phyloP scores from a whole-genome alignment of 2,888 invertebrate species.

The Hypomecis atomaria region DNA sequence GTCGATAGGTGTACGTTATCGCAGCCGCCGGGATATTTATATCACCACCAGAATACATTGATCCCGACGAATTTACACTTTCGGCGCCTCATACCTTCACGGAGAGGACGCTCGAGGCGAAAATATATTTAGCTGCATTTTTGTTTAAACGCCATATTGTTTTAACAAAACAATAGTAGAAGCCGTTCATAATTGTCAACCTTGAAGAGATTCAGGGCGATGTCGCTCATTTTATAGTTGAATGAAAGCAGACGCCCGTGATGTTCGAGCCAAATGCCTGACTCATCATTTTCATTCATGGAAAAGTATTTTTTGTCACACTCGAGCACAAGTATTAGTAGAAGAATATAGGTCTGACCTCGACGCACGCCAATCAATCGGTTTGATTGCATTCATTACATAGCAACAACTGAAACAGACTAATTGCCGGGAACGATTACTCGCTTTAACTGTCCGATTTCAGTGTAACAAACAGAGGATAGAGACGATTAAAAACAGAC shows the following conservation, averaged over 20 bases:
- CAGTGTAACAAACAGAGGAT: slow-evolving; percentile 14
- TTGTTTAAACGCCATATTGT: slow-evolving; percentile 29
- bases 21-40: slow-evolving; percentile 45
- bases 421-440: slow-evolving; percentile 22
- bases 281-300: slow-evolving; percentile 74
- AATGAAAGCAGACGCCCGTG: slow-evolving; percentile 58
- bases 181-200: slow-evolving; percentile 51
- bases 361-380: slow-evolving; percentile 41
- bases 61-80: slow-evolving; percentile 39
- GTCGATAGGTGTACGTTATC: slow-evolving; percentile 31
- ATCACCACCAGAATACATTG: slow-evolving; percentile 47
- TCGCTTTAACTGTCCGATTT: slow-evolving; percentile 8
- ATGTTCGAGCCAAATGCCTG: slow-evolving; percentile 65
- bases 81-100: slow-evolving; percentile 18
- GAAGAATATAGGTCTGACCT: slow-evolving; percentile 34
- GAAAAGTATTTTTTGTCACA: slow-evolving; percentile 50
- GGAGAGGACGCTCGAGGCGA: slow-evolving; percentile 29
- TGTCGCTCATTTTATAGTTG: slow-evolving; percentile 47
- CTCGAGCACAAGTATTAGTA: slow-evolving; percentile 32
- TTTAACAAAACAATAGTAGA: slow-evolving; percentile 43
- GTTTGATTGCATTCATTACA: slow-evolving; percentile 32
- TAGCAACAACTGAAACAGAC: slow-evolving; percentile 23
- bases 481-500: slow-evolving; percentile 32
- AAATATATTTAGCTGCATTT: slow-evolving; percentile 36
- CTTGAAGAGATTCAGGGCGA: slow-evolving; percentile 50